Evolutionary conservation across 2,797 vertebrate species (phyloP).

Genomic region (Pygocentrus nattereri): DNA sequence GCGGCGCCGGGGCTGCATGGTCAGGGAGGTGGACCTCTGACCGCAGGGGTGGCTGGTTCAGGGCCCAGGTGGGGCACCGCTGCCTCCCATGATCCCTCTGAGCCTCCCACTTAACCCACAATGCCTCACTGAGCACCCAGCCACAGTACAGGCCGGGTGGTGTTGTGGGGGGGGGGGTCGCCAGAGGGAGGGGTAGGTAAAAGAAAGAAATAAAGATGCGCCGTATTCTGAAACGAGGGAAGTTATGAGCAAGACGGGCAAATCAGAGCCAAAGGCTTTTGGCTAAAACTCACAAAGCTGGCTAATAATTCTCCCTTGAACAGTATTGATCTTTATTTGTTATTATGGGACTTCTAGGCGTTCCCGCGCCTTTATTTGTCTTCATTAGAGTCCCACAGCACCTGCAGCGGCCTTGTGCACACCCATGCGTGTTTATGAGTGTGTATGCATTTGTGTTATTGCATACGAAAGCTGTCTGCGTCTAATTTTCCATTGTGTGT

Average conservation of each 20-base stretch:
- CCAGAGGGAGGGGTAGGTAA: neutral
- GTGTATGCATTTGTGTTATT: constrained; percentile 53
- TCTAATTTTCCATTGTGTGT: constrained; percentile 32
- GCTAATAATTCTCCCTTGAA: constrained; percentile 63
- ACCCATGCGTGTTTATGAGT: constrained; percentile 44
- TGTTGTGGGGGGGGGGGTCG: neutral
- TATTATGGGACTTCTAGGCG: constrained; percentile 61
- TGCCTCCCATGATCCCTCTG: constrained; percentile 36
- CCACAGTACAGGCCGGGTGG: neutral
- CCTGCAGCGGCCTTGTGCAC: constrained; percentile 58
- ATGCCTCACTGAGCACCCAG: constrained; percentile 52
- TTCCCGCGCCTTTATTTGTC: constrained; percentile 61
- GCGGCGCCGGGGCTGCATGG: constrained; percentile 47
- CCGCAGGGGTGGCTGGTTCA: constrained; percentile 57
- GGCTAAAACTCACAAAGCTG: constrained; percentile 61
- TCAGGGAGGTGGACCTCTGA: constrained; percentile 58
- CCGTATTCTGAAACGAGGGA: constrained; percentile 52
- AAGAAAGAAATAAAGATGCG: constrained; percentile 47
- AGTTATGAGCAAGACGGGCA: constrained; percentile 59
- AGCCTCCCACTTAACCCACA: constrained; percentile 58
- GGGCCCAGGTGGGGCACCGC: constrained; percentile 52
- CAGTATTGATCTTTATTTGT: constrained; percentile 65
- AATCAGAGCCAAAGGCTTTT: constrained; percentile 59
- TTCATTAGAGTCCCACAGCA: constrained; percentile 64
- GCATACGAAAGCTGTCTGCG: constrained; percentile 54